These are phyloP conservation scores for Caenorhabditis sp. DNA, from an alignment of 2,888 invertebrate genomes.

Conservation along the genomic window DNA sequence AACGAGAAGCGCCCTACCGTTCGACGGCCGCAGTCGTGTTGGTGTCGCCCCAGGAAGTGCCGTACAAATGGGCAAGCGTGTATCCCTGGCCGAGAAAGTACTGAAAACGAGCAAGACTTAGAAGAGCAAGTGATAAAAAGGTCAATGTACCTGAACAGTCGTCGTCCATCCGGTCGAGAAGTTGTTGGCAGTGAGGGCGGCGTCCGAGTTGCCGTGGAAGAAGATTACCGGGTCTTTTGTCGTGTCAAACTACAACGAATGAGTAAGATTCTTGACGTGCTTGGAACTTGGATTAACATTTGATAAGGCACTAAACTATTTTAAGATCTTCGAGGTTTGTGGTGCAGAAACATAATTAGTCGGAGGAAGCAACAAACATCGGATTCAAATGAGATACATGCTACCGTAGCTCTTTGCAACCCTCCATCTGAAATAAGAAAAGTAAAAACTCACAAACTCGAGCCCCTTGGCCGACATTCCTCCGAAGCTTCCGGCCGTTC, in stretches of 20 bases:
- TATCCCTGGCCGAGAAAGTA: slow-evolving; percentile 64
- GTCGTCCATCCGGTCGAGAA: slow-evolving; percentile 67
- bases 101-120: slow-evolving; percentile 15
- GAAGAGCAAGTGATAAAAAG: background rate
- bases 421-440: no score
- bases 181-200: slow-evolving; percentile 62
- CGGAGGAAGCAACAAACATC: background rate
- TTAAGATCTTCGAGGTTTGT: no score
- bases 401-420: no score
- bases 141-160: slow-evolving; percentile 50
- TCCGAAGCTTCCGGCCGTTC: slow-evolving; percentile 62
- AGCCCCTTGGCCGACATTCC: slow-evolving; percentile 42
- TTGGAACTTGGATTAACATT: background rate
- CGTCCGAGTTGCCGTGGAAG: slow-evolving; percentile 70
- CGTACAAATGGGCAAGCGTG: slow-evolving; percentile 62
- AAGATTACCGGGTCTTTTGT: slow-evolving; percentile 61
- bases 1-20: slow-evolving; percentile 21
- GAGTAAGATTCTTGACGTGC: background rate
- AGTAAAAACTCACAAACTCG: slow-evolving; percentile 24
- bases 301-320: background rate
- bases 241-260: slow-evolving; percentile 31
- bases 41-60: slow-evolving; percentile 68
- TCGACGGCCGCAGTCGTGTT: slow-evolving; percentile 51
- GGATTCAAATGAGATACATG: no score
- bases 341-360: background rate